These are phyloP conservation scores for Lasioglossum baleicum DNA, from an alignment of 1,140 invertebrate genomes.

Conservation along the genomic window DNA sequence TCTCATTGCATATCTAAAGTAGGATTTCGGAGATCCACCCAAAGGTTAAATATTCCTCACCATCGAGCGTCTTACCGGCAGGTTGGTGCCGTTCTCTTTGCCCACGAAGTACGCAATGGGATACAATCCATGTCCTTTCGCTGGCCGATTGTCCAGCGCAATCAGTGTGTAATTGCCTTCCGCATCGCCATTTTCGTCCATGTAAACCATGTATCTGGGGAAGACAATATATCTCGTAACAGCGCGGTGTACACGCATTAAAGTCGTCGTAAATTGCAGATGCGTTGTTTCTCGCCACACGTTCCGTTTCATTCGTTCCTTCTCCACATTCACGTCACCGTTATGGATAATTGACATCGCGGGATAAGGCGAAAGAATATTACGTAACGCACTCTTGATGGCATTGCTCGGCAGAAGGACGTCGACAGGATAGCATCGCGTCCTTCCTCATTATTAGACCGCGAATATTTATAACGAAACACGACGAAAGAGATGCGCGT, in stretches of 20 bases:
- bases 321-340: background rate
- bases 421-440: background rate
- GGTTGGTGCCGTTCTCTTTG: constrained; percentile 75
- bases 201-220: constrained; percentile 91
- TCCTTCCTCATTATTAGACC: too few species aligned
- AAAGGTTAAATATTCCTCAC: too few species aligned
- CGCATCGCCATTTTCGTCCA: constrained; percentile 96
- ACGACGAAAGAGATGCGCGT: too few species aligned
- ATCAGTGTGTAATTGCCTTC: constrained; percentile 97
- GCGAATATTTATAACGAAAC: too few species aligned
- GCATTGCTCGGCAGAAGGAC: background rate
- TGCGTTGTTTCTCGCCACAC: background rate
- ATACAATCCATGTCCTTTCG: constrained; percentile 84
- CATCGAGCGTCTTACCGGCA: constrained; percentile 79
- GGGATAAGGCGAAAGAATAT: background rate
- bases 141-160: constrained; percentile 80
- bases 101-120: constrained; percentile 85
- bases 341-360: background rate
- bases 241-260: background rate
- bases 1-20: too few species aligned
- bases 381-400: too few species aligned
- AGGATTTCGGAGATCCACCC: too few species aligned
- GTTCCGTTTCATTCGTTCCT: background rate
- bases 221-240: constrained; percentile 21
- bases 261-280: constrained; percentile 26